Evolutionary conservation across 2,113 vertebrate genomes (phyloP).

Genomic region (Notothenia coriiceps): DNA sequence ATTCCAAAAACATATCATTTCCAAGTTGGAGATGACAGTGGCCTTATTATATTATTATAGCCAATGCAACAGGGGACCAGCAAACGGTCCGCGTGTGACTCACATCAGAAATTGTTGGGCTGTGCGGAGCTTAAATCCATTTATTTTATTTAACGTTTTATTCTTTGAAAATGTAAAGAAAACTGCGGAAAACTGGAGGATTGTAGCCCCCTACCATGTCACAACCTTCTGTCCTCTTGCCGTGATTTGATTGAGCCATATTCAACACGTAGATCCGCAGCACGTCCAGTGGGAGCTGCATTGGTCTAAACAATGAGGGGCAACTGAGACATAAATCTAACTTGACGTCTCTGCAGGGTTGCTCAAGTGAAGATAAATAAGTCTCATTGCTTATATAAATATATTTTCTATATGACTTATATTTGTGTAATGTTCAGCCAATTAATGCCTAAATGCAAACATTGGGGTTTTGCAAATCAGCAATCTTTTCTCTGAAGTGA

Average conservation of each 20-base stretch:
- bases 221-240: constrained; percentile 59
- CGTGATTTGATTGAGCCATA: constrained; percentile 74
- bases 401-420: constrained; percentile 46
- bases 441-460: constrained; percentile 33
- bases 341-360: constrained; percentile 51
- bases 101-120: constrained; percentile 51
- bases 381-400: constrained; percentile 51
- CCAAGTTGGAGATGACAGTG: constrained; percentile 55
- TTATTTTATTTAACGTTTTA: constrained; percentile 30
- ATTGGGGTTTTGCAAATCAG: constrained; percentile 13
- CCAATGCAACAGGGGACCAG: constrained; percentile 54
- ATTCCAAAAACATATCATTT: constrained; percentile 36
- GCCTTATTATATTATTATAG: constrained; percentile 43
- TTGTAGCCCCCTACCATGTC: constrained; percentile 67
- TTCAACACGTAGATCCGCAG: constrained; percentile 35
- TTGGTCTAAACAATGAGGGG: constrained; percentile 35
- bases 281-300: constrained; percentile 29
- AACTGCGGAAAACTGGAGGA: constrained; percentile 74
- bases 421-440: constrained; percentile 46
- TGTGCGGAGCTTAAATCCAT: constrained; percentile 40
- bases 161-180: constrained; percentile 72
- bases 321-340: constrained; percentile 42
- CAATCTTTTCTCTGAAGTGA: constrained; percentile 38
- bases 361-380: constrained; percentile 53
- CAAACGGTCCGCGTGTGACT: constrained; percentile 52